These are phyloP conservation scores for Hetaerina titia DNA, from an alignment of 2,888 invertebrate species.

Conservation along the genomic window DNA sequence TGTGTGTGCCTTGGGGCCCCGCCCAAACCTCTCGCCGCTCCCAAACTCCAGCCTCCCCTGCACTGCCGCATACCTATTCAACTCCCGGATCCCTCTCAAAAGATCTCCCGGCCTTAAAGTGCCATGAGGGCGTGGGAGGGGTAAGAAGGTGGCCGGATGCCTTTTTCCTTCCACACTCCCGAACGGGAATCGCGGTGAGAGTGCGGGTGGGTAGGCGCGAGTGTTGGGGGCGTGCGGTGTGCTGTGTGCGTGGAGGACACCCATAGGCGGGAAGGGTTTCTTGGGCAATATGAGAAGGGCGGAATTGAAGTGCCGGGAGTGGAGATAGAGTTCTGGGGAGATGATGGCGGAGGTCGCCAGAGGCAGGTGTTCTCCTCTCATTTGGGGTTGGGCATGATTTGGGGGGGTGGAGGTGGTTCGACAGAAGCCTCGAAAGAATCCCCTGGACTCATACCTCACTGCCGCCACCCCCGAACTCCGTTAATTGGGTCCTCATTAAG, in stretches of 20 bases:
- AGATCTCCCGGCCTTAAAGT: not conserved
- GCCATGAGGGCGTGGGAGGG: not conserved
- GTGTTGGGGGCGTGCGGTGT: not conserved
- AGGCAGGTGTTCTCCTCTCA: not conserved
- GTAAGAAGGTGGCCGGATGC: not conserved
- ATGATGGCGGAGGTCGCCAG: not conserved
- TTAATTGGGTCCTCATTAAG: constrained; percentile 27
- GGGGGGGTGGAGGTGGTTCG: no score
- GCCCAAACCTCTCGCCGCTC: not conserved
- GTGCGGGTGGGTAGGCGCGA: not conserved
- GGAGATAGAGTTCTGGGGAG: constrained; percentile 1
- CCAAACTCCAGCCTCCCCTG: not conserved
- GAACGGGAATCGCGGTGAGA: not conserved
- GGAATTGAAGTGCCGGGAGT: constrained; percentile 17
- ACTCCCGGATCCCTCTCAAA: not conserved
- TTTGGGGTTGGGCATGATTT: no score
- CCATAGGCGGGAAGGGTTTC: not conserved
- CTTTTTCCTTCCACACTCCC: not conserved
- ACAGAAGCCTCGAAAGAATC: no score
- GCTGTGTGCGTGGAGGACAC: no score
- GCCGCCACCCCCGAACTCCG: not conserved
- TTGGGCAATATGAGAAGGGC: not conserved
- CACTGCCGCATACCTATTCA: not conserved
- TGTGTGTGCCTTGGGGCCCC: not conserved
- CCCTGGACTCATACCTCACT: not conserved